Conservation (phyloP, 1,140 invertebrate genomes). For the Drosophila obscura region DNA sequence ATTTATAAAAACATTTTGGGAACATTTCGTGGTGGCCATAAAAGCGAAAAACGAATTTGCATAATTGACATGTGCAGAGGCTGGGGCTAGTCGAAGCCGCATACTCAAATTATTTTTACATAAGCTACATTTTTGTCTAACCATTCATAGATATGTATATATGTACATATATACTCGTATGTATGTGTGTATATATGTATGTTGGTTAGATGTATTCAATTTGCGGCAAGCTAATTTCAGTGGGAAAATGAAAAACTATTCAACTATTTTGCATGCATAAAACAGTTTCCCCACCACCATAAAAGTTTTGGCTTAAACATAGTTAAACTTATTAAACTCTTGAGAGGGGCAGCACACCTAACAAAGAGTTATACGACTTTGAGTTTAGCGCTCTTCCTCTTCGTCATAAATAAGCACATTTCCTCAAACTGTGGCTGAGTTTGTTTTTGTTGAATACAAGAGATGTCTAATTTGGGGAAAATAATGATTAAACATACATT, state of each 20-base stretch:
- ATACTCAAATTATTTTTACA: slow-evolving; percentile 22
- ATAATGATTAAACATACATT: too few species aligned
- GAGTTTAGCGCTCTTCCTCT: too few species aligned
- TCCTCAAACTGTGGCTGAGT: too few species aligned
- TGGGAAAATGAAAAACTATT: neutral
- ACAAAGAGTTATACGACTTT: too few species aligned
- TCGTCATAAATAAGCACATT: too few species aligned
- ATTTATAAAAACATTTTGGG: slow-evolving; percentile 70
- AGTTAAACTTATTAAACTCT: neutral
- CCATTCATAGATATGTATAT: slow-evolving; percentile 5
- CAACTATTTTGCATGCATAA: slow-evolving; percentile 2
- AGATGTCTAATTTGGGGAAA: too few species aligned
- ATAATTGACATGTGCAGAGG: slow-evolving; percentile 63
- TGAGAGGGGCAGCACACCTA: too few species aligned
- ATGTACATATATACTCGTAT: neutral
- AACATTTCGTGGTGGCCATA: slow-evolving; percentile 34
- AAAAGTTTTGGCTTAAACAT: neutral
- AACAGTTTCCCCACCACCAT: too few species aligned
- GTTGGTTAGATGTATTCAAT: neutral
- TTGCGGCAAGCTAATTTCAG: slow-evolving; percentile 14
- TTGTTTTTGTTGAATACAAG: too few species aligned
- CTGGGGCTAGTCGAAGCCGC: slow-evolving; percentile 10
- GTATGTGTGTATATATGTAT: neutral
- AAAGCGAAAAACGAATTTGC: slow-evolving; percentile 62
- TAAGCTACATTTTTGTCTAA: slow-evolving; percentile 15